Evolutionary conservation across 1,140 invertebrate species (phyloP).

Genomic region (Wasmannia auropunctata): DNA sequence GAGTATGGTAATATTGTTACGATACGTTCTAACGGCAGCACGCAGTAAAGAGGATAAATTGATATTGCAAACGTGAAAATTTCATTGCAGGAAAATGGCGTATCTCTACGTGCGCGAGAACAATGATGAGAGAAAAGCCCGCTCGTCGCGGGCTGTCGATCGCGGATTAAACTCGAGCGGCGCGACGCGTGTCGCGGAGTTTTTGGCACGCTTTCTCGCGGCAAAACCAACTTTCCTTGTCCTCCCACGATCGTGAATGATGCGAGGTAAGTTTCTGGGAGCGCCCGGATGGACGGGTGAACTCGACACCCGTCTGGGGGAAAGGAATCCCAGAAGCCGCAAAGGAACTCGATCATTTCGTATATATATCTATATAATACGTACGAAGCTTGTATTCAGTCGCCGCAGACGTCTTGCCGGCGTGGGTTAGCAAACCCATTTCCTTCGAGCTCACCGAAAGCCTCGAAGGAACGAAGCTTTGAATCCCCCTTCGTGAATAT

Average conservation of each 20-base stretch:
- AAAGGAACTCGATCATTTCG: constrained; percentile 61
- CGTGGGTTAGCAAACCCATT: constrained; percentile 52
- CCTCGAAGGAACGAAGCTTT: constrained; percentile 51
- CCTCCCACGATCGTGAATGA: constrained; percentile 45
- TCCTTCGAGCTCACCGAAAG: constrained; percentile 36
- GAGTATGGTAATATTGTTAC: not conserved
- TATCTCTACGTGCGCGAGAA: not conserved
- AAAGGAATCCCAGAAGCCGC: constrained; percentile 43
- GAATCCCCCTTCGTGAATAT: constrained; percentile 58
- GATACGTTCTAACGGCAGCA: not conserved
- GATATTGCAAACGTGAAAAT: constrained; percentile 20
- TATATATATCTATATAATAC: constrained; percentile 32
- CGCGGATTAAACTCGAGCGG: constrained; percentile 9
- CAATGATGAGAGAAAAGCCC: not conserved
- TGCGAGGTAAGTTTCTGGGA: constrained; percentile 19
- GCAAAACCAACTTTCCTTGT: constrained; percentile 40
- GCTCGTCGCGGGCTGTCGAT: constrained; percentile 32
- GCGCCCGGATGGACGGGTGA: constrained; percentile 9
- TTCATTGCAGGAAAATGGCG: constrained; percentile 3
- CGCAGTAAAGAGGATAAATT: not conserved
- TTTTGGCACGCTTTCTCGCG: constrained; percentile 38
- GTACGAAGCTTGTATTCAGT: constrained; percentile 41
- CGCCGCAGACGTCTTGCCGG: constrained; percentile 26
- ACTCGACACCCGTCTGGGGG: constrained; percentile 21
- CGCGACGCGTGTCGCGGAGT: not conserved